phyloP scores from a whole-genome alignment of 2,888 invertebrate species.

The Rhamnusium bicolor region DNA sequence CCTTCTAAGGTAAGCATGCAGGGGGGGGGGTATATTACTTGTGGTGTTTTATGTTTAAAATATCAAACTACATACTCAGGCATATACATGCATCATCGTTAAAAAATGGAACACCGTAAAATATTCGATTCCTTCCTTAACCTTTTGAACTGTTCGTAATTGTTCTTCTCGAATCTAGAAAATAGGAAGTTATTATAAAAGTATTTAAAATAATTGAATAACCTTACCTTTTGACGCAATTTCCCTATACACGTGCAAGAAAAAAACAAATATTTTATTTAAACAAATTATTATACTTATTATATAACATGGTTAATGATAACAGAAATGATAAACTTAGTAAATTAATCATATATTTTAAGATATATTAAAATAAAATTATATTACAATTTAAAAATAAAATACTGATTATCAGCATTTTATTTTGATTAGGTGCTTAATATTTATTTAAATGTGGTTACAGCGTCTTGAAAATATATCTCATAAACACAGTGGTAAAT shows the following conservation, averaged over 20 bases:
- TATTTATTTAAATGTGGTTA: not conserved
- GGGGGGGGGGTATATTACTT: no score
- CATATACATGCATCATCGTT: no score
- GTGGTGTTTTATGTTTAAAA: no score
- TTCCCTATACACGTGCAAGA: not conserved
- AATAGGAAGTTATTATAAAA: not conserved
- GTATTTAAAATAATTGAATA: not conserved
- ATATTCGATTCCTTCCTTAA: not conserved
- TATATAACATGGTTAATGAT: conserved; percentile 10
- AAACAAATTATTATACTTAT: conserved; percentile 26
- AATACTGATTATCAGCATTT: not conserved
- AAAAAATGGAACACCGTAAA: no score
- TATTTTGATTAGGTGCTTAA: not conserved
- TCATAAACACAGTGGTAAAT: not conserved
- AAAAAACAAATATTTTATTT: not conserved
- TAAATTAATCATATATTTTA: conserved; percentile 1
- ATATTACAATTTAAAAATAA: conserved; percentile 7
- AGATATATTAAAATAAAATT: conserved; percentile 9
- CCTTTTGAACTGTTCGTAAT: not conserved
- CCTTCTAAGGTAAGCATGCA: no score
- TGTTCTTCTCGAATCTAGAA: not conserved
- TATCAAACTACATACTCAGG: no score
- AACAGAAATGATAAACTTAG: conserved; percentile 8
- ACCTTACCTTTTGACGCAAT: conserved; percentile 1
- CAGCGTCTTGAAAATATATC: not conserved